Evolutionary conservation across 2,888 invertebrate genomes (phyloP).

Genomic region (Orthonevra nobilis): DNA sequence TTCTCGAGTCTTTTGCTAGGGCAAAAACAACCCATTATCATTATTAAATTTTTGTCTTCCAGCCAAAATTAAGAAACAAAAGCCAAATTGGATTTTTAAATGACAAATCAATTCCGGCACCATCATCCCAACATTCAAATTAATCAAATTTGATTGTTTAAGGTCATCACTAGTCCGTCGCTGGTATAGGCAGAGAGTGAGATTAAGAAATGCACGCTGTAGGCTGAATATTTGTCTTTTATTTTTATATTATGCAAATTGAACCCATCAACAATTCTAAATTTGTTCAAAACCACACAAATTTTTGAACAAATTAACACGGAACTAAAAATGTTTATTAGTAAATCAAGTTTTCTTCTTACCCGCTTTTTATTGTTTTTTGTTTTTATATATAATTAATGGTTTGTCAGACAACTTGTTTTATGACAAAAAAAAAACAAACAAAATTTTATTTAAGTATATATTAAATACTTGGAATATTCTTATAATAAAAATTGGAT

Average conservation of each 20-base stretch:
- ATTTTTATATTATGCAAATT: conserved; percentile 50
- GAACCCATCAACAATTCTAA: conserved; percentile 8
- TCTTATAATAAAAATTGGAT: not conserved
- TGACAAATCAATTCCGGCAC: not conserved
- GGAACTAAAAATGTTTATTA: conserved; percentile 49
- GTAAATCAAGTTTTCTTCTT: conserved; percentile 39
- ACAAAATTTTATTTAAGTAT: not conserved
- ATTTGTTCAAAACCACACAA: conserved; percentile 4
- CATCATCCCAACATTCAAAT: not conserved
- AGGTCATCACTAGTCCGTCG: not conserved
- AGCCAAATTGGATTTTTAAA: too few species aligned
- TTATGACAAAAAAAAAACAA: not conserved
- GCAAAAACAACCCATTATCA: too few species aligned
- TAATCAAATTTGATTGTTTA: conserved; percentile 9
- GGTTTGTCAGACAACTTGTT: not conserved
- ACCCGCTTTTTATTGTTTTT: too few species aligned
- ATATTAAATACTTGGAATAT: too few species aligned
- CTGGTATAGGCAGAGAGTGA: not conserved
- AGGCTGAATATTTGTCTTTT: too few species aligned
- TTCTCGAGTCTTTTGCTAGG: too few species aligned
- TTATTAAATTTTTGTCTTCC: too few species aligned
- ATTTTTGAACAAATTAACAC: conserved; percentile 44
- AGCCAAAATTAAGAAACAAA: too few species aligned
- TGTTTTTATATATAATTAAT: too few species aligned
- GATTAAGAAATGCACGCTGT: not conserved